Percentiles rank a stretch among this genome's conserved stretches.
These are phyloP conservation scores for Lysandra coridon DNA, from an alignment of 2,888 invertebrate genomes.

Conservation along the genomic window DNA sequence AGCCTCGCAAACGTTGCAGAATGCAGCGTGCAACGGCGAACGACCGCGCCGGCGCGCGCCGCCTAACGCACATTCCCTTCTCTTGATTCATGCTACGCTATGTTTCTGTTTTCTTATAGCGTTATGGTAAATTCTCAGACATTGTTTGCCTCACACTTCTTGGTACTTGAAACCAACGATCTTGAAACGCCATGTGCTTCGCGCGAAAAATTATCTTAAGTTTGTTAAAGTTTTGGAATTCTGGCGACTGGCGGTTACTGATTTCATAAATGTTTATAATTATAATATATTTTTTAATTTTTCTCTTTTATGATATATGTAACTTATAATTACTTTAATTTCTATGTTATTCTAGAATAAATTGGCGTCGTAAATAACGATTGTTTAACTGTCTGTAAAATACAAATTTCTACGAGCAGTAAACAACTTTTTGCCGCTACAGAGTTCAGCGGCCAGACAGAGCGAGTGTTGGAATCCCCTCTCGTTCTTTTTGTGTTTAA, in stretches of 20 bases:
- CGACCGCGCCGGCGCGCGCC: conserved; percentile 51
- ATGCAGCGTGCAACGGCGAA: conserved; percentile 56
- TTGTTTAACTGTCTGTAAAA: conserved; percentile 16
- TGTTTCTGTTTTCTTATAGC: conserved; percentile 31
- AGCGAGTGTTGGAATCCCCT: conserved; percentile 52
- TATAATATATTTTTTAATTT: background rate
- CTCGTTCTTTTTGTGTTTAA: conserved; percentile 33
- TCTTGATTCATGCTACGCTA: conserved; percentile 50
- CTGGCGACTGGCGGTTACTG: background rate
- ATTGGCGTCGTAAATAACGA: background rate
- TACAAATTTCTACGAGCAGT: conserved; percentile 31
- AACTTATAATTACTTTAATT: background rate
- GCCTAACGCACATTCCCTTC: conserved; percentile 47
- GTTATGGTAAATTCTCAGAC: conserved; percentile 30
- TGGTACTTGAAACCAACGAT: background rate
- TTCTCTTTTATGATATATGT: background rate
- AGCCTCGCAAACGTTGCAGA: conserved; percentile 55
- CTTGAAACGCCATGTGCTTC: conserved; percentile 17
- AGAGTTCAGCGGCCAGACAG: conserved; percentile 67
- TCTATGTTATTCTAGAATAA: background rate
- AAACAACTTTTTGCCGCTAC: conserved; percentile 46
- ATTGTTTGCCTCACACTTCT: conserved; percentile 28
- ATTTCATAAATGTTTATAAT: background rate
- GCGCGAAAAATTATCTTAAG: background rate
- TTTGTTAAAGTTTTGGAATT: background rate